Percentiles rank a stretch among this genome's conserved stretches.
Conservation (phyloP, 2,113 vertebrate species). For the Rhinoptilus africanus region DNA sequence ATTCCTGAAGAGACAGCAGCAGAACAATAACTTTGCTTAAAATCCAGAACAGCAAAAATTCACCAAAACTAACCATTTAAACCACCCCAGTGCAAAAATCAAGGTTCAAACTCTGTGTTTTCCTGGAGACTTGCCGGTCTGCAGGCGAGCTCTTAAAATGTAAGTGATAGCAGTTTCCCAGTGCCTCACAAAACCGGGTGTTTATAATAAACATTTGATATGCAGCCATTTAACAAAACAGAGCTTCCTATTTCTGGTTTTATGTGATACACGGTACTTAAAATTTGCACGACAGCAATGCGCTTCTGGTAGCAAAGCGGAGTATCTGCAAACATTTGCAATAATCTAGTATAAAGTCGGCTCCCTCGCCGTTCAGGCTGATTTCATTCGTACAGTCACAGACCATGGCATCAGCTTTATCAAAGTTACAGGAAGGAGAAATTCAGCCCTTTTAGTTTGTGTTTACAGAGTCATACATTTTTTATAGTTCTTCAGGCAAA, state of each 20-base stretch:
- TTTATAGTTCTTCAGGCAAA: neutral
- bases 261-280: neutral
- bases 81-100: neutral
- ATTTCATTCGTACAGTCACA: neutral
- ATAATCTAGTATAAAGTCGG: neutral
- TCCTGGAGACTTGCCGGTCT: neutral
- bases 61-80: neutral
- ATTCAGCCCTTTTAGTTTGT: neutral
- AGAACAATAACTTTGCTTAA: neutral
- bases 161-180: neutral
- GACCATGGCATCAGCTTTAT: neutral
- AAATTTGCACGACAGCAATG: neutral
- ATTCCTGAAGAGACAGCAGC: conserved; percentile 1
- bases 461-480: conserved; percentile 21
- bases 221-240: neutral
- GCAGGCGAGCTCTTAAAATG: neutral
- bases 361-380: neutral
- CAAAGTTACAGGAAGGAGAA: neutral
- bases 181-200: neutral
- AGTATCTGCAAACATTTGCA: neutral
- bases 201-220: neutral
- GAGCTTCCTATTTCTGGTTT: neutral
- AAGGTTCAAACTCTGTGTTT: neutral
- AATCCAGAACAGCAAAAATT: neutral
- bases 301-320: neutral